Conservation (phyloP, 2,888 invertebrate species). For the Chrysolina haemoptera region DNA sequence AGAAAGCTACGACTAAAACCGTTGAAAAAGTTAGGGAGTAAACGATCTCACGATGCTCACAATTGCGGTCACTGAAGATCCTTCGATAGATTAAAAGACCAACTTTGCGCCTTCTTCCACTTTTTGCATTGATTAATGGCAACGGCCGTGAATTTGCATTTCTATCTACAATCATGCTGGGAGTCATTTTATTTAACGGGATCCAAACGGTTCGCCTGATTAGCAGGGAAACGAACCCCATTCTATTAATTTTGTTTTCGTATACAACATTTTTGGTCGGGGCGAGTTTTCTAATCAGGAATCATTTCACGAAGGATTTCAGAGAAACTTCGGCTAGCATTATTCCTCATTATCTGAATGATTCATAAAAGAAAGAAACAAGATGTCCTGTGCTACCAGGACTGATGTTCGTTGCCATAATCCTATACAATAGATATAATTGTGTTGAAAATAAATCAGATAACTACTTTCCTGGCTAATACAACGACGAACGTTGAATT, state of each 20-base stretch:
- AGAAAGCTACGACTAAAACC: conserved; percentile 64
- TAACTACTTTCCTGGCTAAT: too few relatives aligned
- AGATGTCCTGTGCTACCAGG: too few relatives aligned
- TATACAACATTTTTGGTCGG: background rate
- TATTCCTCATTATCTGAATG: background rate
- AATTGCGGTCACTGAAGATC: conserved; percentile 65
- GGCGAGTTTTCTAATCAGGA: too few relatives aligned
- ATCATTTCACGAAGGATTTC: background rate
- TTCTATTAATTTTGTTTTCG: conserved; percentile 28
- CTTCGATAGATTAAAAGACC: conserved; percentile 62
- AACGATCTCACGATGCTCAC: conserved; percentile 60
- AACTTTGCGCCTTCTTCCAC: conserved; percentile 58
- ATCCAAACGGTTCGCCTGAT: conserved; percentile 26
- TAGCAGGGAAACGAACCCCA: conserved; percentile 21
- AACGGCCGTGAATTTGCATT: conserved; percentile 42
- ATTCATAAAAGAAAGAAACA: background rate
- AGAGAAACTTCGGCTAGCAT: background rate
- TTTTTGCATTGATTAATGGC: conserved; percentile 49
- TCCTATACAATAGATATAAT: too few relatives aligned
- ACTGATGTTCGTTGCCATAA: too few relatives aligned
- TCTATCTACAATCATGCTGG: conserved; percentile 39
- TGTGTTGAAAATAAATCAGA: too few relatives aligned
- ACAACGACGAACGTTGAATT: too few relatives aligned
- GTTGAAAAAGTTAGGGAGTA: conserved; percentile 61
- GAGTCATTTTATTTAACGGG: conserved; percentile 32